Conservation (phyloP, 2,113 vertebrate genomes). For the Dendrocopos noguchii region DNA sequence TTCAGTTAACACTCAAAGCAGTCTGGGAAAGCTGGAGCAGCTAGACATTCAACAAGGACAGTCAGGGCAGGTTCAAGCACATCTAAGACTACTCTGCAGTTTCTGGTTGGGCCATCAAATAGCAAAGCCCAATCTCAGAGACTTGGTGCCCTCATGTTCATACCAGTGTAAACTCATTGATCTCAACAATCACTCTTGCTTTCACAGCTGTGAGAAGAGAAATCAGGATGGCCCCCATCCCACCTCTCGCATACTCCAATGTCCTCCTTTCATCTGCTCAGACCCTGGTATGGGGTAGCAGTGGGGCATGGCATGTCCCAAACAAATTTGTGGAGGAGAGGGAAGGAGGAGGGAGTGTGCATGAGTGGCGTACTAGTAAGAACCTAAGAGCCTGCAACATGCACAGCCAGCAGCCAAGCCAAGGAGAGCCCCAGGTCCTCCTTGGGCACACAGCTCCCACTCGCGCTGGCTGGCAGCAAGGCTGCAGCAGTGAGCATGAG, state of each 20-base stretch:
- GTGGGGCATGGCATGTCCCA: neutral
- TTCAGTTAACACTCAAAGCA: slow-evolving; percentile 48
- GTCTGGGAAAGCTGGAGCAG: slow-evolving; percentile 52
- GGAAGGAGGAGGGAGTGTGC: neutral
- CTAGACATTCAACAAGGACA: slow-evolving; percentile 44
- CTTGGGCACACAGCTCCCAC: neutral
- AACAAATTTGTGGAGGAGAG: neutral
- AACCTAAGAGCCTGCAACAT: neutral
- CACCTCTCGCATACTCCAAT: neutral
- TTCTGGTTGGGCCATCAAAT: neutral
- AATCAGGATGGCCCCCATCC: neutral
- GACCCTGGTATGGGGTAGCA: neutral
- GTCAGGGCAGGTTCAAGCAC: slow-evolving; percentile 63
- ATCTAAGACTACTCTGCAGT: neutral
- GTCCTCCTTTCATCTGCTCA: neutral
- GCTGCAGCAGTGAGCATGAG: neutral
- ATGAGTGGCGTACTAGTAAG: neutral
- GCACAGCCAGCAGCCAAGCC: neutral
- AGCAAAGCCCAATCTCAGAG: neutral
- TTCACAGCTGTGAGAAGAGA: neutral
- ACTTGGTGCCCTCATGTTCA: neutral
- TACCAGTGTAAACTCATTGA: neutral
- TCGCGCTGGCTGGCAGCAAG: neutral
- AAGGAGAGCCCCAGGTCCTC: neutral
- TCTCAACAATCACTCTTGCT: neutral